phyloP scores from a whole-genome alignment of 2,113 vertebrate genomes.

The Sciurus niger region DNA sequence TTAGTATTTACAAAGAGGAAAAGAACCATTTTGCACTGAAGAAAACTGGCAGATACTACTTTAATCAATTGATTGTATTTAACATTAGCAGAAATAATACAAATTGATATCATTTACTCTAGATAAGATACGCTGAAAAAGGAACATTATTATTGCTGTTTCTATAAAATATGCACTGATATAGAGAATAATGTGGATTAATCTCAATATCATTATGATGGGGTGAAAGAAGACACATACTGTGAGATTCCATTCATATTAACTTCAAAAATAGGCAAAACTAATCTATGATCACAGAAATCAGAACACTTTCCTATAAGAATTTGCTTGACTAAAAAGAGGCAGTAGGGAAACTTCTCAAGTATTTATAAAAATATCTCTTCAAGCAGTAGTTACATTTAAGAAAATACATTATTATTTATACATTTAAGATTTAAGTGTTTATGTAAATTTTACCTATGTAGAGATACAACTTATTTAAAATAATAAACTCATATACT shows the following conservation, averaged over 20 bases:
- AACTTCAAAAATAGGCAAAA: constrained; percentile 26
- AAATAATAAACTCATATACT: not conserved
- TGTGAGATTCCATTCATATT: not conserved
- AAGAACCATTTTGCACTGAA: not conserved
- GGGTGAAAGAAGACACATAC: not conserved
- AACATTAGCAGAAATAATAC: not conserved
- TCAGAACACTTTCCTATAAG: not conserved
- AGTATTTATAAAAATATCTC: not conserved
- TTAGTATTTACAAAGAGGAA: not conserved
- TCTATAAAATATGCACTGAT: not conserved
- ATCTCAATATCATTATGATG: not conserved
- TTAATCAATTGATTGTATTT: not conserved
- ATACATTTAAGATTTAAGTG: not conserved
- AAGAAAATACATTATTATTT: not conserved
- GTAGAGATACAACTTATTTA: not conserved
- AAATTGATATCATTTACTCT: not conserved
- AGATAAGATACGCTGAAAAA: not conserved
- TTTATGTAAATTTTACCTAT: not conserved
- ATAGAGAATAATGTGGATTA: not conserved
- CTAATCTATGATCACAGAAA: not conserved
- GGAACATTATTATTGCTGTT: not conserved
- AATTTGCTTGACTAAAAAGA: not conserved
- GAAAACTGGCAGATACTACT: not conserved
- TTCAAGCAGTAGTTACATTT: not conserved
- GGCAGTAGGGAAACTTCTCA: not conserved